Evolutionary conservation across 2,888 invertebrate species (phyloP), one percentile per base, ranked within the genome.

Genomic region (Drosophila macrospina): DNA sequence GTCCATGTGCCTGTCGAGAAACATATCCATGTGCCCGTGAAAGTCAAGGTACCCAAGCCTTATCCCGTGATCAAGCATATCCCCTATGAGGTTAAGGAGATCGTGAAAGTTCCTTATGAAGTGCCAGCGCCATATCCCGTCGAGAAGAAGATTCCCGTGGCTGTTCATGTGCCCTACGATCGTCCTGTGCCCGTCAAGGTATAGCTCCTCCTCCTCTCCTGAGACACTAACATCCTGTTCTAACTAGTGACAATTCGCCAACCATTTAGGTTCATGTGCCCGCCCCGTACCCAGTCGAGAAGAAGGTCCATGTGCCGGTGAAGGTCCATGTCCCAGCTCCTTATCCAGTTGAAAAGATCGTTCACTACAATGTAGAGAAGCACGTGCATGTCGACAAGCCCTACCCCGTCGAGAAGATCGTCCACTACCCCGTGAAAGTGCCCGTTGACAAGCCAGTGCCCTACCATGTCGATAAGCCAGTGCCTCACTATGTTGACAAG

Each of bases 51-150:
- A 47, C 95, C 95, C 26, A 94, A 94, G 86, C 95, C 95, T 69
- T 95, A 95, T 93, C 95, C 95, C 84, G 95, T 97, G 74, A 93
- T 94, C 91, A 94, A 94, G 92, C 93, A 94, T 91, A 93, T 94
- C 78, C 96, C 95, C 42, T 94, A 94, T 89, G 95, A 95, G 55
- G 96, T 96, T 75, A 96, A 96, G 93, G 96, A 96, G 92, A 94
- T 94, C 93, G 95, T 96, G 52, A 96, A 96, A 91, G 96, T 96
- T 64, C 96, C 96, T 76, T 95, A 95, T 69, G 95, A 96, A 89
- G 94, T 96, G 69, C 96, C 96, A 80, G 94, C 94, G 82, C 96
- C 96, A 82, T 96, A 96, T 93, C 96, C 96, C 88, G 95, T 95
- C 79, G 95, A 95, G 91, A 95, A 95, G 93, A 94, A 94, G 93